These are phyloP conservation scores for Myxocyprinus asiaticus DNA, from an alignment of 2,113 vertebrate genomes.

Conservation along the genomic window DNA sequence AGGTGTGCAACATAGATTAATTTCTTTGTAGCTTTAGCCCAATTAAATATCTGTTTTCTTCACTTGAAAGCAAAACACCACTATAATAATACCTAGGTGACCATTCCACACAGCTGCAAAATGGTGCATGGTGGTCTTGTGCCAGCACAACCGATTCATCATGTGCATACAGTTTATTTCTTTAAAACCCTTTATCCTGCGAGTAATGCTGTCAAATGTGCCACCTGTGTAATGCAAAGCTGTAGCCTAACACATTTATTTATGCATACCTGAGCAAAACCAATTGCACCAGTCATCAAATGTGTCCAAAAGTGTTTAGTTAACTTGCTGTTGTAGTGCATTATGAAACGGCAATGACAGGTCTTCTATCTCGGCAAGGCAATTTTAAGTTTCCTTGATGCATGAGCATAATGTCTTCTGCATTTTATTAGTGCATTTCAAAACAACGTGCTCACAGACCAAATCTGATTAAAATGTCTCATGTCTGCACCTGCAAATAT, in stretches of 20 bases:
- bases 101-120: constrained; percentile 73
- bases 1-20: constrained; percentile 8
- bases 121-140: constrained; percentile 34
- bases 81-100: neutral
- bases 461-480: constrained; percentile 5
- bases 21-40: neutral
- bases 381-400: constrained; percentile 25
- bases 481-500: neutral
- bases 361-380: constrained; percentile 3
- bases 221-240: constrained; percentile 21
- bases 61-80: constrained; percentile 7
- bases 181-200: constrained; percentile 17
- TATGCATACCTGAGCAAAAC: constrained; percentile 32
- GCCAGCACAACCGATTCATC: constrained; percentile 29
- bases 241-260: constrained; percentile 15
- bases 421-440: neutral
- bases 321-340: constrained; percentile 5
- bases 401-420: neutral
- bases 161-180: constrained; percentile 15
- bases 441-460: neutral
- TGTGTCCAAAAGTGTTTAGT: constrained; percentile 21
- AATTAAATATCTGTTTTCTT: constrained; percentile 22
- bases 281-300: constrained; percentile 36
- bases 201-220: constrained; percentile 20
- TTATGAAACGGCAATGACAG: constrained; percentile 18